phyloP scores from a whole-genome alignment of 2,888 invertebrate species.

The Unio pictorum region DNA sequence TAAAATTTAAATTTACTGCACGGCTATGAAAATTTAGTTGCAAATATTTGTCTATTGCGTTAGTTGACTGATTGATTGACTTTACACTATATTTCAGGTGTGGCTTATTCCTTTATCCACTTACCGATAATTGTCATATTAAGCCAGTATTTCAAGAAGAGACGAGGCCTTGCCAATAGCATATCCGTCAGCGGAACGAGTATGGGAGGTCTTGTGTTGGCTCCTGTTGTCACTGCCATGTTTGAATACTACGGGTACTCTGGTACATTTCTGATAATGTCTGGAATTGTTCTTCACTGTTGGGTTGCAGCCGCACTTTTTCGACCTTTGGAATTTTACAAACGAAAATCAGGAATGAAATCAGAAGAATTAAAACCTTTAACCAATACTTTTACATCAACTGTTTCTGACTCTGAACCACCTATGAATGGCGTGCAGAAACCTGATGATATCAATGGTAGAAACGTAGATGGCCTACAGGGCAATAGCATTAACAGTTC shows the following conservation, averaged over 20 bases:
- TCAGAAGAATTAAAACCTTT: no score
- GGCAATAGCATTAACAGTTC: no score
- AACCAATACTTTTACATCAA: no score
- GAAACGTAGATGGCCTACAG: no score
- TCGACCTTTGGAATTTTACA: slow-evolving; percentile 11
- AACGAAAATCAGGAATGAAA: neutral
- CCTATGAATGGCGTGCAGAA: no score
- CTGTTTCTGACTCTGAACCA: no score
- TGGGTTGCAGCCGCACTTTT: slow-evolving; percentile 7
- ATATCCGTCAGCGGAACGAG: slow-evolving; percentile 6
- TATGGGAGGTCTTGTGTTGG: slow-evolving; percentile 10
- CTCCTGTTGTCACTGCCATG: slow-evolving; percentile 9
- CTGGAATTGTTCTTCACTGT: slow-evolving; percentile 11
- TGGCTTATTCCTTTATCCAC: slow-evolving; percentile 5
- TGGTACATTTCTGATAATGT: slow-evolving; percentile 9
- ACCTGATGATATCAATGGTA: no score
- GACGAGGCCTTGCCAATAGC: slow-evolving; percentile 19
- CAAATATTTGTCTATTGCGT: no score
- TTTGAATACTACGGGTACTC: slow-evolving; percentile 15
- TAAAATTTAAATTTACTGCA: no score
- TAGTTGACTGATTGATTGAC: no score
- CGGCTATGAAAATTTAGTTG: no score
- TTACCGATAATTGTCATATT: slow-evolving; percentile 12
- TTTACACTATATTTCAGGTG: slow-evolving; percentile 2
- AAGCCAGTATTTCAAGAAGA: slow-evolving; percentile 16